phyloP scores from a whole-genome alignment of 2,797 vertebrate genomes.

The Lophotriccus pileatus region DNA sequence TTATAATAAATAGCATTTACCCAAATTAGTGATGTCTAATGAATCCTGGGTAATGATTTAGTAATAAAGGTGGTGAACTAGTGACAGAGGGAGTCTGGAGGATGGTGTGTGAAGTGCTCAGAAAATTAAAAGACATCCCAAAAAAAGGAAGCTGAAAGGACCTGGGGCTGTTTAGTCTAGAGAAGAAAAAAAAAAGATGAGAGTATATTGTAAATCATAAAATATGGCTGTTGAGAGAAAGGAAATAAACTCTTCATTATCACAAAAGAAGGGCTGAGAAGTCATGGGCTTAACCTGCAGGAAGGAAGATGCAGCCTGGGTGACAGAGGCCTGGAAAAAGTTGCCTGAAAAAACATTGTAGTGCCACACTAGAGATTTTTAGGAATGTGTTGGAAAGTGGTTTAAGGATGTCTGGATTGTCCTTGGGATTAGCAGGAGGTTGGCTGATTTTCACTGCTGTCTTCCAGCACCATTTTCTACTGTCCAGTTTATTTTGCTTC shows the following conservation, averaged over 20 bases:
- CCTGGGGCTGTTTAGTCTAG: background rate
- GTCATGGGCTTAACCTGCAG: background rate
- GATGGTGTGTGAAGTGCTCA: background rate
- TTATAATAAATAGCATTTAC: background rate
- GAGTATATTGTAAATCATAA: background rate
- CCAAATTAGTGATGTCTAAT: background rate
- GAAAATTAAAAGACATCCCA: background rate
- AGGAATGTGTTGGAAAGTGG: background rate
- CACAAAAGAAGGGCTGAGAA: background rate
- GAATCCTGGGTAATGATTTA: background rate
- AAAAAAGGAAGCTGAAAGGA: background rate
- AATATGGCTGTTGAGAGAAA: rapidly evolving
- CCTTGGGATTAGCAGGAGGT: background rate
- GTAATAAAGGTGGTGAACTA: background rate
- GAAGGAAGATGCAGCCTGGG: background rate
- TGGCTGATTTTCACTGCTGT: background rate
- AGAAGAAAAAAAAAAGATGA: rapidly evolving
- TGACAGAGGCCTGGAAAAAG: background rate
- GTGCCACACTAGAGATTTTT: background rate
- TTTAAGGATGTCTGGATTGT: background rate
- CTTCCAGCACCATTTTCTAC: background rate
- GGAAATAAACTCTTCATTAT: background rate
- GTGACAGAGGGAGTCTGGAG: background rate
- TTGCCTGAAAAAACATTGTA: background rate
- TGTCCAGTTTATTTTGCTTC: background rate